Base-by-base conservation (phyloP, 2,888 invertebrate genomes). In the Meloe dianella region DNA sequence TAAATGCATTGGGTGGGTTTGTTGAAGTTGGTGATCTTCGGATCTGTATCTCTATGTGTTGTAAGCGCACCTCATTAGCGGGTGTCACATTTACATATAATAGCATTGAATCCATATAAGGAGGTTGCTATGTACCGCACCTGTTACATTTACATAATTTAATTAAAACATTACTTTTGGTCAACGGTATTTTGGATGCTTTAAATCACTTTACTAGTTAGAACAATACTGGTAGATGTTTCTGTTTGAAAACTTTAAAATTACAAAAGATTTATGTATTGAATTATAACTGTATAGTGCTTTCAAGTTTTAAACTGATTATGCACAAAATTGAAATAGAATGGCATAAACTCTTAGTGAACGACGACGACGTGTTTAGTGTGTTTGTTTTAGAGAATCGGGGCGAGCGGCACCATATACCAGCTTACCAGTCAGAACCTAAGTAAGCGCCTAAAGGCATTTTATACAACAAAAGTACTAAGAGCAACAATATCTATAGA, bases 11-110 rank as follows among this genome's bases (percentile, higher is more conserved):
- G 51, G 51, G 51, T 69, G 70, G 73, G 74, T 74, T 73, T 75
- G 74, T 67, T 68, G 69, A 67, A 72, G 65, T 61, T 73, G 73
- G 72, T 69, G 70, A 74, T 72, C 73, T 72, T 71, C 72, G 76
- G 76, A 75, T 77, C 76, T 70, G 71, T 76, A 77, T 78, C 76
- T 73, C 75, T 71, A 22, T 51, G 51, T 51, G 51, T 51, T 51
- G 51, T 51, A 51, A 38, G 66, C 70, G 73, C 74, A 73, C 75
- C 78, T 79, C 78, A 79, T 79, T 79, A 79, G 77, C 78, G 77
- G 77, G 76, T 78, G 78, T 78, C 78, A 75, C 77, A 79, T 79
- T 79, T 79, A 78, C 79, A 79, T 78, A 78, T 78, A 78, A 78
- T 78, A 72, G 75, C 74, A 62, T 22, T 22, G 63, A 63, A 70